phyloP scores from a whole-genome alignment of 2,113 vertebrate genomes.

The Smithornis capensis region DNA sequence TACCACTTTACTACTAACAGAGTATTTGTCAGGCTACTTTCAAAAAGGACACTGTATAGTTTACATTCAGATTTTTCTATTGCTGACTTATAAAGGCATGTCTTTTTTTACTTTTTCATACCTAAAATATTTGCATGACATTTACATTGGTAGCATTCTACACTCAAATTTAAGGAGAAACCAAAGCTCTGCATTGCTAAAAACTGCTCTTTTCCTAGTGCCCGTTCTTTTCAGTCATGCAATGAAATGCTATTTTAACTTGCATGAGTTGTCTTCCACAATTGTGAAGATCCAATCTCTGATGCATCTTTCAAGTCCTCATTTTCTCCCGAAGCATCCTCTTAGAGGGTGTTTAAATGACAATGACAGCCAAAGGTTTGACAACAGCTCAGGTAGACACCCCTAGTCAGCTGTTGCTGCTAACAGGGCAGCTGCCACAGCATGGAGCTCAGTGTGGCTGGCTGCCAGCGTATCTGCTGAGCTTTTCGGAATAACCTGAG shows the following conservation, averaged over 20 bases:
- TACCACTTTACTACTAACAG: neutral
- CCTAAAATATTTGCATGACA: neutral
- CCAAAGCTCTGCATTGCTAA: neutral
- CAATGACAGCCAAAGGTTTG: neutral
- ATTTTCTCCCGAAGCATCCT: neutral
- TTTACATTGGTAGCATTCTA: neutral
- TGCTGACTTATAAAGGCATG: neutral
- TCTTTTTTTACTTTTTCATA: neutral
- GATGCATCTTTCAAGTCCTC: neutral
- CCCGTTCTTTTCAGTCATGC: fast-evolving
- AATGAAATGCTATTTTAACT: neutral
- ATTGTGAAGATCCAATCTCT: neutral
- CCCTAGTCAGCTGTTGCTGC: neutral
- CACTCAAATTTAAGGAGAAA: neutral
- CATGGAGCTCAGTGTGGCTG: neutral
- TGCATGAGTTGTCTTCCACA: neutral
- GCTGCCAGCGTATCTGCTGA: neutral
- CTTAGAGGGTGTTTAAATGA: neutral
- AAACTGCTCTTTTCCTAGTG: neutral
- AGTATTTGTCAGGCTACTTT: neutral
- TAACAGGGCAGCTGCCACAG: neutral
- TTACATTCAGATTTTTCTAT: neutral
- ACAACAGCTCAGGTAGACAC: neutral
- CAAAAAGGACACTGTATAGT: neutral
- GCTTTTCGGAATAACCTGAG: neutral